Conservation (phyloP, 2,797 vertebrate genomes). For the Urosaurus nigricauda region DNA sequence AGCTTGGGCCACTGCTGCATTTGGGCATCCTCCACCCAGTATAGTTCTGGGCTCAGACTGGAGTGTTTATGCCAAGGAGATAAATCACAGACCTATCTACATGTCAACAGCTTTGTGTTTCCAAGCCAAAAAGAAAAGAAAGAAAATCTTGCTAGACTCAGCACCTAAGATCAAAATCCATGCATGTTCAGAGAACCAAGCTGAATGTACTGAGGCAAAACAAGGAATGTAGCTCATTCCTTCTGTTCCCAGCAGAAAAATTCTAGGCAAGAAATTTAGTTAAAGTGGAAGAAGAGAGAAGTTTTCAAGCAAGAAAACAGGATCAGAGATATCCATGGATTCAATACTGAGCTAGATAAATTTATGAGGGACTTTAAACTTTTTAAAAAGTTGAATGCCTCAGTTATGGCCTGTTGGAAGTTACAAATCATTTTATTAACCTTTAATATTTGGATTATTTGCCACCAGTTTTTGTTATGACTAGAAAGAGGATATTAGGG, state of each 20-base stretch:
- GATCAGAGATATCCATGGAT: background rate
- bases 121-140: background rate
- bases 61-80: background rate
- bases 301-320: background rate
- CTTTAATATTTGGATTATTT: too few species aligned
- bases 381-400: too few species aligned
- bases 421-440: too few species aligned
- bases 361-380: too few species aligned
- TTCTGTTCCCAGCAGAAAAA: background rate
- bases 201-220: background rate
- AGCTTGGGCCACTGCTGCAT: background rate
- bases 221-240: background rate
- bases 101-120: constrained; percentile 34
- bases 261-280: background rate
- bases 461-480: too few species aligned
- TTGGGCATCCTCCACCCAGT: background rate
- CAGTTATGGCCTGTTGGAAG: too few species aligned
- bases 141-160: background rate
- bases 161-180: constrained; percentile 18
- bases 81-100: constrained; percentile 10
- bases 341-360: background rate
- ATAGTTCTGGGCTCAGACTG: constrained; percentile 15
- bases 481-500: too few species aligned
- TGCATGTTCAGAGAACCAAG: background rate
- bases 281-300: background rate